phyloP scores from a whole-genome alignment of 2,797 vertebrate genomes.

The Hemitrygon akajei region DNA sequence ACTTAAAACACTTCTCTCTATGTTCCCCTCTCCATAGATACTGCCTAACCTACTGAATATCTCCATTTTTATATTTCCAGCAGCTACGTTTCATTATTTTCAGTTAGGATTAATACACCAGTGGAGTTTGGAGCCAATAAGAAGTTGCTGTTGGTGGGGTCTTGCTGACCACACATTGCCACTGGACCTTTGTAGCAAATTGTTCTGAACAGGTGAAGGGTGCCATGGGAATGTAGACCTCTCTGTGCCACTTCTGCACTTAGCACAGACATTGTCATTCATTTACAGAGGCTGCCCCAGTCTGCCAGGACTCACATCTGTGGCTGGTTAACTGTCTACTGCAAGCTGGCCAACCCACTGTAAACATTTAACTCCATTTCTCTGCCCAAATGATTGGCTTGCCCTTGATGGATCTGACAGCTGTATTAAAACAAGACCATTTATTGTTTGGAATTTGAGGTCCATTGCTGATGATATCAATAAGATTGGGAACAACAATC shows the following conservation, averaged over 20 bases:
- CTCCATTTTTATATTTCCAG: too few species aligned
- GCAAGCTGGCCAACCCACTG: background rate
- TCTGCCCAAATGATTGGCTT: background rate
- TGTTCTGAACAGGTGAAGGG: background rate
- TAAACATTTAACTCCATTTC: background rate
- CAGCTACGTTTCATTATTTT: too few species aligned
- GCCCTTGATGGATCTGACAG: background rate
- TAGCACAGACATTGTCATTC: background rate
- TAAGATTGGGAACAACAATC: background rate
- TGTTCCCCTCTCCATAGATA: too few species aligned
- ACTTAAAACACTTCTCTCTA: too few species aligned
- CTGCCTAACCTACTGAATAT: too few species aligned
- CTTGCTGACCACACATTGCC: background rate
- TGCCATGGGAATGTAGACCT: background rate
- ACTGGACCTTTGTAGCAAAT: background rate
- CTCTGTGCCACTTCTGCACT: background rate
- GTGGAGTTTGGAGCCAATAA: background rate
- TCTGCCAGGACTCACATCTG: background rate
- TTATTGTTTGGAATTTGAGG: background rate
- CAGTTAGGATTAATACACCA: background rate
- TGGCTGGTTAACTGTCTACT: background rate
- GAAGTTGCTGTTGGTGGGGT: background rate
- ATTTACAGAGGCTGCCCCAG: too few species aligned
- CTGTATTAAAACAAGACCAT: background rate
- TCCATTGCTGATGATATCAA: background rate